Base-by-base conservation (phyloP, 1,140 invertebrate genomes). In the Drosophila guanche region DNA sequence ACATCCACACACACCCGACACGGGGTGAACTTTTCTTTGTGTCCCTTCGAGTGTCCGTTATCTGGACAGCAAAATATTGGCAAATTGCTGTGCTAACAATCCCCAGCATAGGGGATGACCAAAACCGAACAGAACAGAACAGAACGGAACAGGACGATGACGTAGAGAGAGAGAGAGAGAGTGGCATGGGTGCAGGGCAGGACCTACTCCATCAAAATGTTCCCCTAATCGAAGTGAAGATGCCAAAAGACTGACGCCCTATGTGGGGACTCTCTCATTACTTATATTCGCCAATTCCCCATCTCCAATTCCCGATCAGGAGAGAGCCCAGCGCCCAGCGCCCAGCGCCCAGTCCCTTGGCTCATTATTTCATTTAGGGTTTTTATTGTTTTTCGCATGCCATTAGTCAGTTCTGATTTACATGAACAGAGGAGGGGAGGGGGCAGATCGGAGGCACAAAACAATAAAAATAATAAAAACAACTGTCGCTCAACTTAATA, bases 371-470 rank as follows among this genome's bases (percentile, higher is more conserved):
- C 77, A 85, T 85, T 85, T 81, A 81, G 69, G 73, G 81, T 79
- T 85, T 85, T 85, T 85, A 86, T 86, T 86, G 83, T 86, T 85
- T 88, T 86, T 88, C 81, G 81, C 81, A 85, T 85, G 81, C 81
- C 81, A 86, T 86, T 86, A 86, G 81, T 76, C 83, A 79, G 83
- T 83, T 86, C 83, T 86, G 83, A 86, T 86, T 86, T 86, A 83
- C 63, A 85, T 84, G 70, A 48, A 33, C 51, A 20, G 48, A 20
- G 48, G 41, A 14, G 25, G 40, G 41, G 7, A n/a, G 53, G 25
- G 29, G 45, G 40, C 33, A 37, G 33, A 37, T 37, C 33, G 33
- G 33, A 37, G 33, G 33, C 33, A 37, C 33, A 37, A 12, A 12
- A 37, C 83, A 86, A 86, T 85, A 85, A 86, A 85, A 85, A 85